phyloP scores from a whole-genome alignment of 2,797 vertebrate genomes.

The Dermochelys coriacea region DNA sequence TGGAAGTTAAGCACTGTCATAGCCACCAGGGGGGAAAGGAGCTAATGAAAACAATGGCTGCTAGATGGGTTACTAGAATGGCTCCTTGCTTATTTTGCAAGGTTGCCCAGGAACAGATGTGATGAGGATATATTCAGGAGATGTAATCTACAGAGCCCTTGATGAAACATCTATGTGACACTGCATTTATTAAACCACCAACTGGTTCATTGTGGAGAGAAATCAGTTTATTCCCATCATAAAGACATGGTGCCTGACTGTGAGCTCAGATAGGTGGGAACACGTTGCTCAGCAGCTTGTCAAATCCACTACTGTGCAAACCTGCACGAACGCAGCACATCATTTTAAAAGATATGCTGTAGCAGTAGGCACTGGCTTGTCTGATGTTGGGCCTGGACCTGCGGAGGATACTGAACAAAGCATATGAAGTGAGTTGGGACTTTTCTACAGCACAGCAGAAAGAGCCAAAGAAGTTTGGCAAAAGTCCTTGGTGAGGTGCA shows the following conservation, averaged over 20 bases:
- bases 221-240: background rate
- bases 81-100: background rate
- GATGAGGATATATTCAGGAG: background rate
- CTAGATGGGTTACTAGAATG: background rate
- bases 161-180: conserved; percentile 10
- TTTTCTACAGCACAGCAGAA: background rate
- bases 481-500: background rate
- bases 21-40: background rate
- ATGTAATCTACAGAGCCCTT: background rate
- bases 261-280: background rate
- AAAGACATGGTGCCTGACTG: background rate
- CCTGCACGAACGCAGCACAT: background rate
- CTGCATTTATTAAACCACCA: conserved; percentile 1
- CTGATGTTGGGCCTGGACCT: background rate
- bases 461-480: background rate
- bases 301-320: background rate
- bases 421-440: background rate
- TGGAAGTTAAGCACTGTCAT: background rate
- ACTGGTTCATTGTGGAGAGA: background rate
- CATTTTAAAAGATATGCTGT: background rate
- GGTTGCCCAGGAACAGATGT: background rate
- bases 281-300: background rate
- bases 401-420: background rate
- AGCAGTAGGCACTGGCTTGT: background rate
- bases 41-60: background rate